phyloP scores from a whole-genome alignment of 2,113 vertebrate species.

The Leptosomus discolor region DNA sequence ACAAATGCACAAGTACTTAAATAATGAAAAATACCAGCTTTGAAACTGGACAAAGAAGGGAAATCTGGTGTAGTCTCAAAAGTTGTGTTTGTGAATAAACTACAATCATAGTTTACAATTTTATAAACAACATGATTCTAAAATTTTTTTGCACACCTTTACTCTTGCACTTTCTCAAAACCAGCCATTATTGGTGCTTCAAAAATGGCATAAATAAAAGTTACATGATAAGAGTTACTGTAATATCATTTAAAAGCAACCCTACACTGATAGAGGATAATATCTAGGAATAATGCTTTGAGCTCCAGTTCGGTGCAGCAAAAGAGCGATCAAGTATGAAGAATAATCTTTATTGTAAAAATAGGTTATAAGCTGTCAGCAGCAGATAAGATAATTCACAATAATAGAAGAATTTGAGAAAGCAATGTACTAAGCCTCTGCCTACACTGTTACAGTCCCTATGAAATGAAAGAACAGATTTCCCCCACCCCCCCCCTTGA shows the following conservation, averaged over 20 bases:
- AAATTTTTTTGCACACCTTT: not conserved
- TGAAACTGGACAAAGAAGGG: not conserved
- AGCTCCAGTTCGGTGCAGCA: not conserved
- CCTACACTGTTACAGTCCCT: not conserved
- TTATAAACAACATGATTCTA: fast-evolving
- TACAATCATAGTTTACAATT: not conserved
- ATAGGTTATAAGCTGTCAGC: not conserved
- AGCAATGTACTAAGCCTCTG: not conserved
- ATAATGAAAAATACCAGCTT: not conserved
- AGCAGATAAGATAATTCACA: conserved; percentile 7
- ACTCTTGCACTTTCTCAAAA: not conserved
- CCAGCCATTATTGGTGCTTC: not conserved
- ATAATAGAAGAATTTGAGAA: not conserved
- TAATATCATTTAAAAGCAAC: not conserved
- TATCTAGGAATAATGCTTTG: not conserved
- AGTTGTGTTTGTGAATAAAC: not conserved
- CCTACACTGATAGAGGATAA: not conserved
- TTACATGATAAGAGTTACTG: not conserved
- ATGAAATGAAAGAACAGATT: not conserved
- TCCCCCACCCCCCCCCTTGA: not conserved
- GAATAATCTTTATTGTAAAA: not conserved
- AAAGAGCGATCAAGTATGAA: not conserved
- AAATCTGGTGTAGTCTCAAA: not conserved
- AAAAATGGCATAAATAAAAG: not conserved
- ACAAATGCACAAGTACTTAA: not conserved